Percentiles rank a stretch among this genome's conserved stretches.
Evolutionary conservation across 1,140 invertebrate species (phyloP).

Genomic region (Drosophila bifasciata): DNA sequence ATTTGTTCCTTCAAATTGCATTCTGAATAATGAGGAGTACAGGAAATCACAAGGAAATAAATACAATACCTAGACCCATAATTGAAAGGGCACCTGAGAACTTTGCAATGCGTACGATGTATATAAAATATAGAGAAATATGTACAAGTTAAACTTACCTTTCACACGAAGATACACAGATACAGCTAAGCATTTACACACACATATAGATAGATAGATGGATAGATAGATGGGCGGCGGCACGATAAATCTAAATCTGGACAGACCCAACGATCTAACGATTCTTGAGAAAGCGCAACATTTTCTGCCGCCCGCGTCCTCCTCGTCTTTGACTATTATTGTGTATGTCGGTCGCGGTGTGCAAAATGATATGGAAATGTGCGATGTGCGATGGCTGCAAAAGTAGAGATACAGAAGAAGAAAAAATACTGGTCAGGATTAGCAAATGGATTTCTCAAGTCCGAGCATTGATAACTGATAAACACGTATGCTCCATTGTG

Average conservation of each 20-base stretch:
- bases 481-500: slow-evolving; percentile 72
- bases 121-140: neutral
- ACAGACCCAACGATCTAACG: slow-evolving; percentile 55
- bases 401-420: slow-evolving; percentile 48
- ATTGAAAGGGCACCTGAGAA: slow-evolving; percentile 45
- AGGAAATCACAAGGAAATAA: slow-evolving; percentile 11
- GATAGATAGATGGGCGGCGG: slow-evolving; percentile 49
- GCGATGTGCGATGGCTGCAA: slow-evolving; percentile 57
- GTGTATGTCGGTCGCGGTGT: slow-evolving; percentile 25
- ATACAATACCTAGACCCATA: slow-evolving; percentile 11
- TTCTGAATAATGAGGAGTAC: slow-evolving; percentile 48
- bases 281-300: slow-evolving; percentile 74
- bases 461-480: slow-evolving; percentile 13
- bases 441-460: slow-evolving; percentile 34
- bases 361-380: slow-evolving; percentile 64
- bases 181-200: slow-evolving; percentile 33
- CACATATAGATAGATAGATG: slow-evolving; percentile 36
- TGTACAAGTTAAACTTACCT: slow-evolving; percentile 54
- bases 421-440: slow-evolving; percentile 46
- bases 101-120: slow-evolving; percentile 59
- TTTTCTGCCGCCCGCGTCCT: slow-evolving; percentile 52
- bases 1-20: slow-evolving; percentile 34
- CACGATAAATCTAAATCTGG: slow-evolving; percentile 34
- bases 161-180: slow-evolving; percentile 59
- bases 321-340: slow-evolving; percentile 36